A percentile compares a stretch with the other conserved stretches of the same genome.
Evolutionary conservation across 2,113 vertebrate genomes (phyloP).

Genomic region (Haplochromis burtoni): DNA sequence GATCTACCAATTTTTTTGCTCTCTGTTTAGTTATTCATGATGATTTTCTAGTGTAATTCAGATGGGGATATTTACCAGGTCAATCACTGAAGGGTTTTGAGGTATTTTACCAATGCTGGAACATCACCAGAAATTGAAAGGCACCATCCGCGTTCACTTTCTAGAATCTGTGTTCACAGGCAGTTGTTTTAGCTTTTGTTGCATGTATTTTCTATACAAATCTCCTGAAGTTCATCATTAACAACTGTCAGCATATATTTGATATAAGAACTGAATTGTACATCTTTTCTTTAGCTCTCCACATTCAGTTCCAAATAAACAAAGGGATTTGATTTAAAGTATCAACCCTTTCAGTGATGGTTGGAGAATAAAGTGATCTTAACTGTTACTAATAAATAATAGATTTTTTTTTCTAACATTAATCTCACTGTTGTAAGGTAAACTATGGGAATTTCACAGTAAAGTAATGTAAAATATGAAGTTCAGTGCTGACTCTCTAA

Average conservation of each 20-base stretch:
- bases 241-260: neutral
- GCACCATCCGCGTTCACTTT: neutral
- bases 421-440: neutral
- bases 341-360: neutral
- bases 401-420: neutral
- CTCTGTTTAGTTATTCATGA: neutral
- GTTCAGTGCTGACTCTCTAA: neutral
- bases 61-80: neutral
- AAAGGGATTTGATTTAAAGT: neutral
- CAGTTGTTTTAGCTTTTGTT: neutral
- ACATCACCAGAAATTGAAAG: neutral
- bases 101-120: neutral
- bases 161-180: neutral
- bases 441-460: neutral
- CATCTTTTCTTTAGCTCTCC: neutral
- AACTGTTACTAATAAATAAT: neutral
- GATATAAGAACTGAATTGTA: neutral
- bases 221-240: neutral
- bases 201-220: neutral
- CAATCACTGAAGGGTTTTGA: neutral
- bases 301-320: neutral
- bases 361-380: neutral
- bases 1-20: neutral
- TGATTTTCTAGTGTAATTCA: neutral
- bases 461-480: neutral